These are phyloP conservation scores for Pocota personata DNA, from an alignment of 2,888 invertebrate species.

Conservation along the genomic window DNA sequence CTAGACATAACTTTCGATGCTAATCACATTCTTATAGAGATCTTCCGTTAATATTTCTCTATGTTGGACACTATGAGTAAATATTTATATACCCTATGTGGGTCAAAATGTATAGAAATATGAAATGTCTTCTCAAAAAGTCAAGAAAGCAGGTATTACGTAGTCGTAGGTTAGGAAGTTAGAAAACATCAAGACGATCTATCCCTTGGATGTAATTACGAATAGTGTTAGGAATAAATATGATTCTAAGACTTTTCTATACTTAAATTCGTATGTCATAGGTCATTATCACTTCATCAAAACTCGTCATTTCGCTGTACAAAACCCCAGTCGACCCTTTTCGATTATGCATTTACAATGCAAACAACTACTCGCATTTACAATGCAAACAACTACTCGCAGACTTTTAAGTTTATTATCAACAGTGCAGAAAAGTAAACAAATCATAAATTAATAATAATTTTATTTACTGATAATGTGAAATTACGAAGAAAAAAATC, in stretches of 20 bases:
- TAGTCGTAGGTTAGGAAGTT: no score
- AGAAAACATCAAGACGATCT: no score
- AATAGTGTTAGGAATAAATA: no score
- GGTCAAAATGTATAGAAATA: no score
- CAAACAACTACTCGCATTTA: background rate
- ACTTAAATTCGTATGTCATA: background rate
- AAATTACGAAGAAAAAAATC: background rate
- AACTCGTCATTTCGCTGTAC: background rate
- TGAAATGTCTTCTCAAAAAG: no score
- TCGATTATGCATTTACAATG: background rate
- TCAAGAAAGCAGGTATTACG: no score
- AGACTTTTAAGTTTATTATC: background rate
- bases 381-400: background rate
- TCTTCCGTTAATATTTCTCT: no score
- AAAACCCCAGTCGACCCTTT: background rate
- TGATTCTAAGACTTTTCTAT: background rate
- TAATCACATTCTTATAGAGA: no score
- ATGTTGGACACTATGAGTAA: no score
- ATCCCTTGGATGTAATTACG: no score
- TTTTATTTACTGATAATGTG: background rate
- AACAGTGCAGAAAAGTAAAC: background rate
- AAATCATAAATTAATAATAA: background rate
- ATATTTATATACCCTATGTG: no score
- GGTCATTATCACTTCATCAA: background rate
- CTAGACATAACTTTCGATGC: no score